Evolutionary conservation across 2,797 vertebrate genomes (phyloP), one percentile per base, ranked within the genome.

Genomic region (Takifugu rubripes): DNA sequence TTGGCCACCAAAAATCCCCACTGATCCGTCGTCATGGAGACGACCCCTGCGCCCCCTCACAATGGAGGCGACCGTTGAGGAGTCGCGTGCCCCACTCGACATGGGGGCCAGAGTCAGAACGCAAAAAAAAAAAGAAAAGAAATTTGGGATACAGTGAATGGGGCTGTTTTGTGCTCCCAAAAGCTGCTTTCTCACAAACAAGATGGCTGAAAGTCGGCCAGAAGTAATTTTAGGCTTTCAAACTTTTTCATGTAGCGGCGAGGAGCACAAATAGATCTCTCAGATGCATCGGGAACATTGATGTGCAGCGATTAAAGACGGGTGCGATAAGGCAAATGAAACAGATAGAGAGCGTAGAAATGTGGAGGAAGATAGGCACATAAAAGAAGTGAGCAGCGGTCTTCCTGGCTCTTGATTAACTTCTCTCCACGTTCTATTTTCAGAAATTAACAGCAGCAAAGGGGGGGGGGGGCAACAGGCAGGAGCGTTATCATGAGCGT

Each of bases 11-110:
- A 74, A 82, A 77, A 71, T n/a, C 69, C 75, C 74, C 72, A 70
- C 61, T 49, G 33, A 84, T 84, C 84, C 73, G 84, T 85, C 78
- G 79, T 75, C 82, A 87, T 84, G 83, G 84, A 77, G 84, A 88
- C 84, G 82, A 89, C 87, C 79, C 82, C 82, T 64, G 68, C 83
- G 86, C 90, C 84, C 21, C 76, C 88, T 91, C 84, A 88, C 85
- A 80, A 84, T 81, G 82, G 85, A 83, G 85, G 89, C 83, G 82
- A 85, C 81, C 82, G 81, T 80, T 84, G 75, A 72, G 57, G 56
- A 25, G 61, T n/a, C 26, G 80, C 59, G 61, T 63, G 64, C 77
- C 85, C 79, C 81, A 75, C 84, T 79, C 78, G 77, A 66, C 63
- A 54, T 52, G 42, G 81, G 65, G 70, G 72, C 59, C 36, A 40